Conservation (phyloP, 1,140 invertebrate genomes). For the Anagrus nilaparvatae region DNA sequence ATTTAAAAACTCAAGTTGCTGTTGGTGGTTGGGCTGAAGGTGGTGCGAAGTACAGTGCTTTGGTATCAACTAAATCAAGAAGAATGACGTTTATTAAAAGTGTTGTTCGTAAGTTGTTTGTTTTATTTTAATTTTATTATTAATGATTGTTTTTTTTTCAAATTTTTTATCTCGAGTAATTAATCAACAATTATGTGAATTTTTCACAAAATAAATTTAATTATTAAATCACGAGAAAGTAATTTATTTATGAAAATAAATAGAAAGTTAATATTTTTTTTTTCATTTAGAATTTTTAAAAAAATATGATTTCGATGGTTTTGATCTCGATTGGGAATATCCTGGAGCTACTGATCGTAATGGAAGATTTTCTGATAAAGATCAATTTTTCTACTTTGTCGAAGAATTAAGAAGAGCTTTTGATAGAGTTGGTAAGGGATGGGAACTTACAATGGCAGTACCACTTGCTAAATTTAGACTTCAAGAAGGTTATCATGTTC, state of each 20-base stretch:
- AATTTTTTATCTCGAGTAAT: background rate
- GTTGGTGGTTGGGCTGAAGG: conserved; percentile 85
- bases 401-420: conserved; percentile 72
- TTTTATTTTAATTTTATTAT: conserved; percentile 2
- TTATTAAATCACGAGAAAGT: background rate
- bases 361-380: conserved; percentile 74
- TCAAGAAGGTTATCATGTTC: conserved; percentile 80
- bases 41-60: conserved; percentile 71
- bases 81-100: conserved; percentile 65
- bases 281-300: conserved; percentile 54
- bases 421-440: conserved; percentile 58
- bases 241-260: background rate
- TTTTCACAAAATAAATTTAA: conserved; percentile 1
- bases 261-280: background rate
- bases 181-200: background rate
- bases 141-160: background rate
- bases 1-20: conserved; percentile 67
- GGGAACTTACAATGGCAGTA: conserved; percentile 81
- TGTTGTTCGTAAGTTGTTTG: conserved; percentile 53
- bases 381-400: conserved; percentile 72
- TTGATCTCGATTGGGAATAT: conserved; percentile 81
- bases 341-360: conserved; percentile 75
- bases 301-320: conserved; percentile 68
- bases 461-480: conserved; percentile 75
- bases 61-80: conserved; percentile 57